Evolutionary conservation across 1,140 invertebrate genomes (phyloP).

Genomic region (Drosophila neocordata): DNA sequence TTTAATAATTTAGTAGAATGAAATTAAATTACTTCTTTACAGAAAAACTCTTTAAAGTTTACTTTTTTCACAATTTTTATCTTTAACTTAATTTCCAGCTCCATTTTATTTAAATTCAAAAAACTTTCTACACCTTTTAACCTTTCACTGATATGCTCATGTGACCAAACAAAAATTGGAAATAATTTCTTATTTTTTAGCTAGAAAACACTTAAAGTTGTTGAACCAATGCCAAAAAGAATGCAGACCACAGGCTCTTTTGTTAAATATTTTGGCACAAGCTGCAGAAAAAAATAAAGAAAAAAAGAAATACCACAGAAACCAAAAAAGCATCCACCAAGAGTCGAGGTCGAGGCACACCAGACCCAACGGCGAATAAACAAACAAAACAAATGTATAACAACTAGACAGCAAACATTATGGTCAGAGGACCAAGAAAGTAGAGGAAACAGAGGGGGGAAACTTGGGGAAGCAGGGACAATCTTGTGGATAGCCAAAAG

Average conservation of each 20-base stretch:
- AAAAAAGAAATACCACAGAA: constrained; percentile 25
- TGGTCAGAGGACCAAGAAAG: constrained; percentile 3
- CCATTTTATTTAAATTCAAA: background rate
- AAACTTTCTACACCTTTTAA: background rate
- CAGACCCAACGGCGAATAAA: constrained; percentile 28
- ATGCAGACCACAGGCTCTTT: constrained; percentile 32
- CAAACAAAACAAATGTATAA: constrained; percentile 19
- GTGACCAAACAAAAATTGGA: background rate
- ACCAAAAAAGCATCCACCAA: constrained; percentile 36
- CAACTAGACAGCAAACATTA: constrained; percentile 16
- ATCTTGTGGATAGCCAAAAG: constrained; percentile 11
- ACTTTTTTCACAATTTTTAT: too few relatives aligned
- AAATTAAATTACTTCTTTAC: too few relatives aligned
- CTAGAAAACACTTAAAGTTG: constrained; percentile 7
- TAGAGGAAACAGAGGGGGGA: background rate
- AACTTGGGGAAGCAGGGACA: constrained; percentile 21
- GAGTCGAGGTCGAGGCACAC: constrained; percentile 7
- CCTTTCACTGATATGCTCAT: background rate
- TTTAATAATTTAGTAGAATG: too few relatives aligned
- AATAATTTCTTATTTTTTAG: constrained; percentile 16
- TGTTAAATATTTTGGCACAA: constrained; percentile 52
- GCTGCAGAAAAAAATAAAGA: constrained; percentile 20
- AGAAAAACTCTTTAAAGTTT: too few relatives aligned
- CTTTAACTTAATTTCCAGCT: too few relatives aligned
- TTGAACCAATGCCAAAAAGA: constrained; percentile 31